Conservation (phyloP, 2,888 invertebrate genomes). For the Anoplius nigerrimus region DNA sequence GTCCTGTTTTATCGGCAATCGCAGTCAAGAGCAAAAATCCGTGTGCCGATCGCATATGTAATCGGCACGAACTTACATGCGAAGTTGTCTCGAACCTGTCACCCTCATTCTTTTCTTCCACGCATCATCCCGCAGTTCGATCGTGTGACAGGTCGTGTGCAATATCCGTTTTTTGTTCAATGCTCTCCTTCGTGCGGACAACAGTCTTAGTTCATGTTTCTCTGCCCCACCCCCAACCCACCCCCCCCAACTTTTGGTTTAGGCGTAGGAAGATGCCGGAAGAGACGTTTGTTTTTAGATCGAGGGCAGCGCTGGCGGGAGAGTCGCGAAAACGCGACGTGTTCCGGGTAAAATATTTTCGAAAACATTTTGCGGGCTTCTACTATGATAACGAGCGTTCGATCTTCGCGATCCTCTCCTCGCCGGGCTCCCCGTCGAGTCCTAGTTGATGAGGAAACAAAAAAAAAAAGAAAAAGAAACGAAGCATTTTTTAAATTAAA, state of each 20-base stretch:
- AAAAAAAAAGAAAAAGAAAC: constrained; percentile 38
- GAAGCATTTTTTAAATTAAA: constrained; percentile 59
- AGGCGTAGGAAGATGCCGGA: constrained; percentile 40
- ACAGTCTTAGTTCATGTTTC: constrained; percentile 33
- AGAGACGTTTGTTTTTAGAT: constrained; percentile 45
- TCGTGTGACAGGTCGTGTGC: not conserved
- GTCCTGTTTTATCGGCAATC: constrained; percentile 17
- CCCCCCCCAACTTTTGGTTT: constrained; percentile 35
- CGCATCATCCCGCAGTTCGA: not conserved
- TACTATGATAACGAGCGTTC: constrained; percentile 13
- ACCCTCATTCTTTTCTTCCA: too few relatives aligned
- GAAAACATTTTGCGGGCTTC: constrained; percentile 21
- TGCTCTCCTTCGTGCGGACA: constrained; percentile 27
- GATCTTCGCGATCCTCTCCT: constrained; percentile 23
- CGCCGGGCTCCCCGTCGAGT: constrained; percentile 33
- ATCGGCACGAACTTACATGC: not conserved
- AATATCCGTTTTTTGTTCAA: constrained; percentile 10
- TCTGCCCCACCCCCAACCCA: constrained; percentile 12
- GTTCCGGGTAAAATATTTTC: constrained; percentile 42
- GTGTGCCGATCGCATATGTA: constrained; percentile 1
- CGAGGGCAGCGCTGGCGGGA: constrained; percentile 28
- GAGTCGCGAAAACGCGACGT: constrained; percentile 14
- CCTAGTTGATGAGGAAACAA: constrained; percentile 43
- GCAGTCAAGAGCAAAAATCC: too few relatives aligned
- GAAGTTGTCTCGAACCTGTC: constrained; percentile 16